phyloP scores from a whole-genome alignment of 2,113 vertebrate species.

The Etia nguti region DNA sequence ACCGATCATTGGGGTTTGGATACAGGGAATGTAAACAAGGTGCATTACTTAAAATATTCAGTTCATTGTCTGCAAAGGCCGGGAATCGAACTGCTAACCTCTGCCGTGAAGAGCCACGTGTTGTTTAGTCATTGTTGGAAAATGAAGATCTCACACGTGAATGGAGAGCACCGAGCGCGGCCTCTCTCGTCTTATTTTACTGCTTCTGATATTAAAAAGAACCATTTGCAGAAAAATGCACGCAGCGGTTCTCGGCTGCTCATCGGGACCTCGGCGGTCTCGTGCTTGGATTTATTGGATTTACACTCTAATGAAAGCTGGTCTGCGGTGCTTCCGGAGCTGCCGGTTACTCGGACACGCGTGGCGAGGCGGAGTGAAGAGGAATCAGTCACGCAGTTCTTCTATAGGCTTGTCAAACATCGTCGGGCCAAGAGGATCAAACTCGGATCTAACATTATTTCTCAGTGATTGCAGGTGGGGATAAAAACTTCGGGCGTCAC shows the following conservation, averaged over 20 bases:
- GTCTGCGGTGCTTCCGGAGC: background rate
- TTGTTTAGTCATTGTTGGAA: background rate
- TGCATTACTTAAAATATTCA: background rate
- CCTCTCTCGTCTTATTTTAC: background rate
- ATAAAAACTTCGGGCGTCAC: background rate
- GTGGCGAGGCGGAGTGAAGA: fast-evolving
- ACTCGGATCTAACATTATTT: background rate
- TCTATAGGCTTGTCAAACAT: background rate
- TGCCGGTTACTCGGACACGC: background rate
- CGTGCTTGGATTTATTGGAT: background rate
- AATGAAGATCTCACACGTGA: background rate
- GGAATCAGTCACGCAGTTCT: background rate
- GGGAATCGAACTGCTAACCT: background rate
- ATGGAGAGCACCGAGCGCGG: background rate
- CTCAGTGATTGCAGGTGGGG: background rate
- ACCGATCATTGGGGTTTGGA: fast-evolving
- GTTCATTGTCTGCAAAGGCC: fast-evolving
- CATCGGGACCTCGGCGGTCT: background rate
- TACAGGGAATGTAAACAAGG: fast-evolving
- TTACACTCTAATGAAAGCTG: background rate
- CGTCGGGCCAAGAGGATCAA: background rate
- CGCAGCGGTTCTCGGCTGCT: background rate
- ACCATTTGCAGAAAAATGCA: background rate
- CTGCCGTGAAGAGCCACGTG: background rate
- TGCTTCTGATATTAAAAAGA: background rate